Evolutionary conservation across 2,113 vertebrate species (phyloP).

Genomic region (Asarcornis scutulata): DNA sequence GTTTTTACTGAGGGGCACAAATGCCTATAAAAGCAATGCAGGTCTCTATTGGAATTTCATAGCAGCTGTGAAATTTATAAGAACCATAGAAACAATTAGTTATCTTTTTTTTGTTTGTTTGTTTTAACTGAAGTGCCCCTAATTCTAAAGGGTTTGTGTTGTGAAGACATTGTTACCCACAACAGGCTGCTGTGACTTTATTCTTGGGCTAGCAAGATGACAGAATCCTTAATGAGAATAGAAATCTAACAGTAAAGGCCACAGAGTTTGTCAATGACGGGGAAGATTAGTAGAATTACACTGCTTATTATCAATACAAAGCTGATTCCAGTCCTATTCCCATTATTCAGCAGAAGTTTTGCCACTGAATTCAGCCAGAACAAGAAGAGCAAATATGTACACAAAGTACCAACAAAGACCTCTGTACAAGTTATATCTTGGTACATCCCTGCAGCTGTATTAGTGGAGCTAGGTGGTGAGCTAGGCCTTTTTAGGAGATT

Average conservation of each 20-base stretch:
- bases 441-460: neutral
- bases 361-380: neutral
- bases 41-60: conserved; percentile 78
- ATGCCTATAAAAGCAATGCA: conserved; percentile 69
- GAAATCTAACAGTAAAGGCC: neutral
- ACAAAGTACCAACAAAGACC: neutral
- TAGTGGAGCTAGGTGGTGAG: neutral
- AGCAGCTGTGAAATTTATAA: conserved; percentile 72
- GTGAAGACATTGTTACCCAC: neutral
- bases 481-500: neutral
- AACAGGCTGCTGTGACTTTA: conserved; percentile 10
- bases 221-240: neutral
- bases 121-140: neutral
- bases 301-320: neutral
- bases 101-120: neutral
- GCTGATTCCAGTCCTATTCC: neutral
- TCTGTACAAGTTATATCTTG: neutral
- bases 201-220: neutral
- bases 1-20: conserved; percentile 67
- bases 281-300: neutral
- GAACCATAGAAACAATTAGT: conserved; percentile 53
- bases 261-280: neutral
- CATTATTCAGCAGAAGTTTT: neutral
- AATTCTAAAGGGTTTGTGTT: conserved; percentile 4
- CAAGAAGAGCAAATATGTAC: neutral